A percentile compares a stretch with the other conserved stretches of the same genome.
Evolutionary conservation across 2,113 vertebrate species (phyloP).

Genomic region (Tachysurus vachellii): DNA sequence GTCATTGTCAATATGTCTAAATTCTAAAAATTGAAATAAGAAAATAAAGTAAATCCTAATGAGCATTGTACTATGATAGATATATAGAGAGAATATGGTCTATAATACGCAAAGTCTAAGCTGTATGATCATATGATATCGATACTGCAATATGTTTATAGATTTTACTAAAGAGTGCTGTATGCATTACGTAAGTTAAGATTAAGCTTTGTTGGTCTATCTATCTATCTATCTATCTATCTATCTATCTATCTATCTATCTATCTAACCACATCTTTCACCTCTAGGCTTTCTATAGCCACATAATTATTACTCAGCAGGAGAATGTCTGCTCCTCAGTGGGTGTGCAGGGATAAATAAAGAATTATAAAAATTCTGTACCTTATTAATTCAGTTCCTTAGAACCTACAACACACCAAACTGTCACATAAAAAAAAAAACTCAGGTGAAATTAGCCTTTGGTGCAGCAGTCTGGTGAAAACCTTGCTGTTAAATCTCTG

Average conservation of each 20-base stretch:
- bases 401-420: conserved; percentile 19
- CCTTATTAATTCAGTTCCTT: conserved; percentile 62
- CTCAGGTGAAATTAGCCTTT: background rate
- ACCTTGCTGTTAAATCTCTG: conserved; percentile 19
- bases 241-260: background rate
- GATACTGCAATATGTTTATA: background rate
- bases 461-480: conserved; percentile 5
- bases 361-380: conserved; percentile 55
- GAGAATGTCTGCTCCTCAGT: conserved; percentile 51
- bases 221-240: background rate
- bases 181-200: background rate
- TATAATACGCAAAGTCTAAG: background rate
- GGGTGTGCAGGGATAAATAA: conserved; percentile 19
- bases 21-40: background rate
- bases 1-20: conserved; percentile 67
- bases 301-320: conserved; percentile 71
- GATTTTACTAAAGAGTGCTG: background rate
- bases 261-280: background rate
- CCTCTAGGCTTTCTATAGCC: conserved; percentile 58
- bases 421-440: background rate
- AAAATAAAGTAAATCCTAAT: background rate
- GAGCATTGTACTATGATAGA: background rate
- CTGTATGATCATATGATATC: background rate
- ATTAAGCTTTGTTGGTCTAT: background rate
- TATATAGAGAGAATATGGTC: background rate